These are phyloP conservation scores for Protonemura montana DNA, from an alignment of 2,888 invertebrate species.

Conservation along the genomic window DNA sequence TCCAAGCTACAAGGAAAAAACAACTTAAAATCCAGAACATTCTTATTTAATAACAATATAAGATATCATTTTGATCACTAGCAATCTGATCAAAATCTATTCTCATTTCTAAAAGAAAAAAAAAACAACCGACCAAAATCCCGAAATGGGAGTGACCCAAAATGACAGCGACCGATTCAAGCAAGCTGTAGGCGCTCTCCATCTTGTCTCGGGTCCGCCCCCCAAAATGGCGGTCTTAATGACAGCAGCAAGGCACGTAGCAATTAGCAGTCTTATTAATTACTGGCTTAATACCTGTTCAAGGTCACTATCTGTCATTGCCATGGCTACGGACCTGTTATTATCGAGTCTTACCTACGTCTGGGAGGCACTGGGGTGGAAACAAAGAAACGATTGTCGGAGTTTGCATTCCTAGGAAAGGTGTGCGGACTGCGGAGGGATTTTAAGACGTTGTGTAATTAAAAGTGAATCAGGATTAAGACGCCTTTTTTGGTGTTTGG, in stretches of 20 bases:
- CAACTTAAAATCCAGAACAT: too few relatives aligned
- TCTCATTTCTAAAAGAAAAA: background rate
- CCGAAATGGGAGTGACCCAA: background rate
- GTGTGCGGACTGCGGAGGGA: background rate
- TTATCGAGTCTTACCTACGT: background rate
- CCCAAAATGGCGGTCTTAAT: background rate
- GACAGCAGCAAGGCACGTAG: background rate
- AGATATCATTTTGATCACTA: background rate
- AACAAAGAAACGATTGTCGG: background rate
- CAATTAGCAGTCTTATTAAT: constrained; percentile 5
- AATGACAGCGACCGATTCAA: background rate
- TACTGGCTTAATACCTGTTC: background rate
- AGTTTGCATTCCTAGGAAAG: background rate
- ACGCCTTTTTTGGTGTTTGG: background rate
- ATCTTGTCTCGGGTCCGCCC: background rate
- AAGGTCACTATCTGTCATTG: background rate
- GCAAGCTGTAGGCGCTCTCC: background rate
- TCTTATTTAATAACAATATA: too few relatives aligned
- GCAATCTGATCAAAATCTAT: background rate
- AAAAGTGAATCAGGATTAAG: background rate
- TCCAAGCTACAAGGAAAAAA: too few relatives aligned
- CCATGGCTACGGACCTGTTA: background rate
- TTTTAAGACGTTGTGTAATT: background rate
- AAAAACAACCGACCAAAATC: background rate
- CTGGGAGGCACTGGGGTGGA: background rate